These are phyloP conservation scores for Nephrotoma appendiculata DNA, from an alignment of 2,888 invertebrate species.

Conservation along the genomic window DNA sequence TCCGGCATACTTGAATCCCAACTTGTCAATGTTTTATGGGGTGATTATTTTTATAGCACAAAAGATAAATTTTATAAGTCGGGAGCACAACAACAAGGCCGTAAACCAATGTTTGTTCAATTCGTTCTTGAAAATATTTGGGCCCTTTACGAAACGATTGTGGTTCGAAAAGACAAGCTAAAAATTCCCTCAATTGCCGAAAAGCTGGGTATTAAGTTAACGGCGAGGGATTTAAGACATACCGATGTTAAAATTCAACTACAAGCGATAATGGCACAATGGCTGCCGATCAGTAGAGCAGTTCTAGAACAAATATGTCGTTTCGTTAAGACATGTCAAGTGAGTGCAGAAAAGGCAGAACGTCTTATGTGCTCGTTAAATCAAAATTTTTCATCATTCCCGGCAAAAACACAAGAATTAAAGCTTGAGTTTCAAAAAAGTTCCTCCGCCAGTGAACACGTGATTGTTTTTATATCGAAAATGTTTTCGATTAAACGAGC, in stretches of 20 bases:
- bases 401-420: constrained; percentile 51
- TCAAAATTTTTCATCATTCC: constrained; percentile 49
- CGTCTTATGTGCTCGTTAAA: constrained; percentile 64
- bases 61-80: constrained; percentile 71
- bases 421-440: constrained; percentile 56
- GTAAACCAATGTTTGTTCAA: constrained; percentile 86
- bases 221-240: constrained; percentile 60
- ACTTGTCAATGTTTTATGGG: constrained; percentile 77
- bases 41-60: constrained; percentile 77
- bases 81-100: constrained; percentile 84
- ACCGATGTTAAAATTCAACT: constrained; percentile 65
- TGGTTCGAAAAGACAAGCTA: constrained; percentile 57
- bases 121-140: constrained; percentile 83
- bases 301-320: constrained; percentile 68
- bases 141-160: constrained; percentile 74
- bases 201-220: constrained; percentile 61
- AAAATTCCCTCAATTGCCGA: constrained; percentile 55
- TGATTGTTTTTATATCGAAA: constrained; percentile 39
- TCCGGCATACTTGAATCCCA: constrained; percentile 31
- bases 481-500: constrained; percentile 74
- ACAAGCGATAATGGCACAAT: constrained; percentile 69
- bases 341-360: constrained; percentile 64
- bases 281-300: constrained; percentile 74
- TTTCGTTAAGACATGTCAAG: constrained; percentile 30
- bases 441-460: constrained; percentile 51